These are phyloP conservation scores for Coelogynopora nodosa DNA, from an alignment of 2,888 invertebrate species.

Conservation along the genomic window DNA sequence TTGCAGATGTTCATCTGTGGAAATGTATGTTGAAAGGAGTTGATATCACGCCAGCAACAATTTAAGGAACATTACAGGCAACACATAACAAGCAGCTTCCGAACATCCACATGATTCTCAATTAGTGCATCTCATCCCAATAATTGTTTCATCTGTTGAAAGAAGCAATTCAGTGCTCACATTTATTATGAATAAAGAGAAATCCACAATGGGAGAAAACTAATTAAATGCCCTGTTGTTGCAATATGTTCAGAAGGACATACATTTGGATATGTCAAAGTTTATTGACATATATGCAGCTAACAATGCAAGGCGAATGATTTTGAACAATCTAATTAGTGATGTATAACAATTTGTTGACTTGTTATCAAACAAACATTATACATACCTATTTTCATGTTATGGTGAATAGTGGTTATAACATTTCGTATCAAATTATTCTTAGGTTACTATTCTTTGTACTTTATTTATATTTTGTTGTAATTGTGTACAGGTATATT, in stretches of 20 bases:
- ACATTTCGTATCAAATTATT: too few species aligned
- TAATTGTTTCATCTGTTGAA: constrained; percentile 19
- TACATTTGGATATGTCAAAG: not conserved
- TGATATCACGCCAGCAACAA: not conserved
- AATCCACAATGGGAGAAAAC: not conserved
- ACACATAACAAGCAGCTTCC: not conserved
- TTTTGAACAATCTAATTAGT: not conserved
- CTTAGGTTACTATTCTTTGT: too few species aligned
- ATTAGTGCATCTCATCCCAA: not conserved
- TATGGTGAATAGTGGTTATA: too few species aligned
- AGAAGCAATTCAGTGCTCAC: constrained; percentile 5
- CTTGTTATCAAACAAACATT: not conserved
- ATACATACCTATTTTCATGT: too few species aligned
- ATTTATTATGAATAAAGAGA: not conserved
- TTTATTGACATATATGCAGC: not conserved
- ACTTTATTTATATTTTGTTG: too few species aligned
- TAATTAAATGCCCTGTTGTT: constrained; percentile 8
- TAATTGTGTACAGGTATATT: too few species aligned
- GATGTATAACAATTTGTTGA: not conserved
- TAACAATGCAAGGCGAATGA: not conserved
- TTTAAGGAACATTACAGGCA: not conserved
- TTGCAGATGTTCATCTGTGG: constrained; percentile 17
- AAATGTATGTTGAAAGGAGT: not conserved
- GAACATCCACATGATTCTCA: constrained; percentile 31
- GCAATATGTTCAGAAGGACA: not conserved